A percentile compares a stretch with the other conserved stretches of the same genome.
Conservation (phyloP, 2,113 vertebrate species). For the Mesembrinibis cayennensis region DNA sequence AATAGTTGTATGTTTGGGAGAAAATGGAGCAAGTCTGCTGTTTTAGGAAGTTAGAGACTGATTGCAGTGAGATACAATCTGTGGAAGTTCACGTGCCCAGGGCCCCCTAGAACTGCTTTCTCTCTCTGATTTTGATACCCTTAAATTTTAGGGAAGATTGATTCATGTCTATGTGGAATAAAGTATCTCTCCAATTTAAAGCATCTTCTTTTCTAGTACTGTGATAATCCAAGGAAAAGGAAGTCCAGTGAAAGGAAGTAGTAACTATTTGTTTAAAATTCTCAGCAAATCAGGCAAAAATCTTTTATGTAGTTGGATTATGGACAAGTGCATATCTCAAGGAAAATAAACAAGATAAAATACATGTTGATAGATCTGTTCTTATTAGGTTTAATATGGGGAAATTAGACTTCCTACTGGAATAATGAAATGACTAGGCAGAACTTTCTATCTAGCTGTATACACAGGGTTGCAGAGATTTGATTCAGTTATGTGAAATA, state of each 20-base stretch:
- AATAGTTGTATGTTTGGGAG: neutral
- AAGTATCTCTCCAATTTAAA: neutral
- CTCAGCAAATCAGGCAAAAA: neutral
- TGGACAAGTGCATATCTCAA: neutral
- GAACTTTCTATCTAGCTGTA: neutral
- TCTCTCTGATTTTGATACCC: neutral
- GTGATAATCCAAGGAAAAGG: neutral
- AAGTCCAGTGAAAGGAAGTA: neutral
- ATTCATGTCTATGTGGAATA: neutral
- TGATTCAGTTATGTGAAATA: constrained; percentile 17
- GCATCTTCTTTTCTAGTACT: neutral
- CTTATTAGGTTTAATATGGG: neutral
- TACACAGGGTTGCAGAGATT: neutral
- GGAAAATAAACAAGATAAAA: neutral
- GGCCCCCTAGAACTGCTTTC: neutral
- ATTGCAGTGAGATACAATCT: neutral
- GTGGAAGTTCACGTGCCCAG: neutral
- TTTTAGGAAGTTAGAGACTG: neutral
- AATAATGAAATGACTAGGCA: constrained; percentile 9
- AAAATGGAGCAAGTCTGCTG: neutral
- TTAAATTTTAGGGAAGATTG: neutral
- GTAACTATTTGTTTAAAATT: neutral
- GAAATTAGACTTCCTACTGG: neutral
- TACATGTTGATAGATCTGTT: neutral
- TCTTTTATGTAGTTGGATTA: neutral